Base-by-base conservation (phyloP, 2,113 vertebrate genomes). In the Pachypanchax playfairii region DNA sequence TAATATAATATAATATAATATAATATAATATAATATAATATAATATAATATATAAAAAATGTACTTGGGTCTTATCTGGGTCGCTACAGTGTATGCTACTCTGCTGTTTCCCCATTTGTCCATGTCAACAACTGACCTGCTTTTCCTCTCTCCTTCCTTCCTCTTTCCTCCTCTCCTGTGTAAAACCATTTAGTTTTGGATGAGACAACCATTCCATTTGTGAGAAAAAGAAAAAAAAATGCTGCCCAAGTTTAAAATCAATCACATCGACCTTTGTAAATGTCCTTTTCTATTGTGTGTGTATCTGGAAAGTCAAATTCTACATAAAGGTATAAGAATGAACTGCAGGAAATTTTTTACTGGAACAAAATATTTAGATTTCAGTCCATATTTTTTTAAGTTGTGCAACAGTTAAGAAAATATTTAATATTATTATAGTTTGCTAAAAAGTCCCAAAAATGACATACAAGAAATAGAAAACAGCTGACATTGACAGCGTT, bases 91-190 rank as follows among this genome's bases (percentile, higher is more conserved):
- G 65, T 46, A 51, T 77, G 64, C 76, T 79, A 65, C 49, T 73
- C 57, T 57, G 70, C 75, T 41, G 41, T 52, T 66, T 82, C 70
- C 72, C 43, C 80, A 87, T 89, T 88, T 65, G 74, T 88, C 79
- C 86, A 68, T 85, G 84, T 88, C 88, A 89, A 79, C 87, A 85
- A 69, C 81, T 89, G 89, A 90, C 89, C 89, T 87, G 89, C 64
- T 90, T 89, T 79, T 31, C 72, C 73, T 79, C 61, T 73, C 62
- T 70, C 55, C 68, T 70, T 70, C 60, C 65, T 68, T 70, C 50
- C 65, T 38, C 33, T 50, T 75, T 56, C 61, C 58, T 74, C 49
- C 61, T 73, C 48, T 58, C 65, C 79, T 71, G 81, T 77, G 79
- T 75, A 78, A 85, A 85, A 82, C 75, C 86, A 83, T 86, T 88